Evolutionary conservation across 2,797 vertebrate species (phyloP), one percentile per base, ranked within the genome.

Genomic region (Myotis findleyi): DNA sequence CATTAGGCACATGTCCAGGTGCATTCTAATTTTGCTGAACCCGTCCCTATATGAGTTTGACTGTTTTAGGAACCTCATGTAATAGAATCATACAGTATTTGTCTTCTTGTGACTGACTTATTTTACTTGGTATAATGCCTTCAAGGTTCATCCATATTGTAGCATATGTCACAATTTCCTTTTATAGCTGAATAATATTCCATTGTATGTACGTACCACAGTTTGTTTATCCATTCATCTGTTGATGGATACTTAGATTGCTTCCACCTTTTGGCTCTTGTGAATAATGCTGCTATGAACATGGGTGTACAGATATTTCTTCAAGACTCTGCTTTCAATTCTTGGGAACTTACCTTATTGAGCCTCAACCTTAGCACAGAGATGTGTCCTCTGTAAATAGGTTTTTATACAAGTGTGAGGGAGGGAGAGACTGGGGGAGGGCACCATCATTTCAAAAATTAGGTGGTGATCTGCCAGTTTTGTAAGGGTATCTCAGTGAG

Each of bases 21-120:
- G 57, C 80, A 87, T 93, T 89, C 82, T 85, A 44, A 87, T 87
- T 91, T 92, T 18, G 66, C 33, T 69, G 33, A 91, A 68, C 57
- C 14, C 18, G 9, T 23, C 11, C 30, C 49, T 81, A 59, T 59
- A 25, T 59, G 57, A 59, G 57, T 38, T 64, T 44, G 68, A 86
- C 44, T 71, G 0, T 47, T 44, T 16, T 75, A 69, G 41, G 21
- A 64, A 62, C 14, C 11, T 41, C 72, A 30, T 41, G 1, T 79
- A 84, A 51, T 88, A n/a, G 14, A 36, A 55, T 88, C 57, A 41
- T 18, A 51, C 6, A 69, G 36, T 64, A 21, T 47, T 68, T 49
- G 8, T 51, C 18, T 69, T 84, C 73, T 62, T n/a, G 11, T 66
- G 53, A 83, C 23, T 75, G 76, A 23, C 36, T 68, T 66, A 3